These are phyloP conservation scores for Coptodon rendalli DNA, from an alignment of 2,113 vertebrate genomes.

Conservation along the genomic window DNA sequence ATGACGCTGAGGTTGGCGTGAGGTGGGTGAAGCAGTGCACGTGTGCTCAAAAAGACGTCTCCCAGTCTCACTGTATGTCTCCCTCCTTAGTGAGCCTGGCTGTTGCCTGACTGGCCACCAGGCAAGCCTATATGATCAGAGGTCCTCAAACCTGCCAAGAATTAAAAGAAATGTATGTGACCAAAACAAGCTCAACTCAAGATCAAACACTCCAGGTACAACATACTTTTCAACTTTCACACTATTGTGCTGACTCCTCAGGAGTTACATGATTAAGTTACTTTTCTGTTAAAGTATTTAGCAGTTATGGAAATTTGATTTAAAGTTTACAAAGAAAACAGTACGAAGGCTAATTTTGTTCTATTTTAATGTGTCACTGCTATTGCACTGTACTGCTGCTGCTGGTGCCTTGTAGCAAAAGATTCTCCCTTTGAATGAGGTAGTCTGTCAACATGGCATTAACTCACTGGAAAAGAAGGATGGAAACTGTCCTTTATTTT, in stretches of 20 bases:
- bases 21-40: neutral
- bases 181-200: neutral
- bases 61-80: neutral
- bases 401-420: neutral
- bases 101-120: conserved; percentile 10
- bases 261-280: neutral
- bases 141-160: conserved; percentile 45
- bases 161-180: neutral
- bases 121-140: conserved; percentile 48
- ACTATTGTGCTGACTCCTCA: neutral
- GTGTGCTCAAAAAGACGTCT: neutral
- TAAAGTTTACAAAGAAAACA: neutral
- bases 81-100: neutral
- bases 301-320: neutral
- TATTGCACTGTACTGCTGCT: neutral
- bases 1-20: conserved; percentile 29
- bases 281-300: neutral
- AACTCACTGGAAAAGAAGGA: neutral
- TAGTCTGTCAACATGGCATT: neutral
- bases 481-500: neutral
- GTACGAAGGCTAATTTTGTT: neutral
- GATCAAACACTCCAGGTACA: neutral
- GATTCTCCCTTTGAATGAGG: neutral
- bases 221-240: neutral
- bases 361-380: neutral